Evolutionary conservation across 2,113 vertebrate species (phyloP).

Genomic region (Planiliza haematocheilus): DNA sequence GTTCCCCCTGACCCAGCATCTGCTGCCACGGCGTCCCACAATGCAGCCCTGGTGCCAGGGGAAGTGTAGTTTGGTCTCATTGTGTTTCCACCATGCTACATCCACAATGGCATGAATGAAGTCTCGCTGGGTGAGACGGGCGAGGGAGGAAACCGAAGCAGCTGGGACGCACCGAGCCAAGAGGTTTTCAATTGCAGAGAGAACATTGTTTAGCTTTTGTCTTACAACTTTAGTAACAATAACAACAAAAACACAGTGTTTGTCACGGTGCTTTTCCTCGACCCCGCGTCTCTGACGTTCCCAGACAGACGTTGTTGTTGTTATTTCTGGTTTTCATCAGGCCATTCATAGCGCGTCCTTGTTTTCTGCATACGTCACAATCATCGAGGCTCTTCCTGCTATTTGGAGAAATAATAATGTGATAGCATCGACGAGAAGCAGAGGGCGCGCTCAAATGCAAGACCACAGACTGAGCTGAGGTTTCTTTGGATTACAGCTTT

Average conservation of each 20-base stretch:
- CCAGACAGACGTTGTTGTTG: slow-evolving; percentile 30
- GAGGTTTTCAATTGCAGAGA: slow-evolving; percentile 45
- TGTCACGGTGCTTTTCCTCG: slow-evolving; percentile 51
- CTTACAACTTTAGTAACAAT: slow-evolving; percentile 57
- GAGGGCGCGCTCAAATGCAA: slow-evolving; percentile 21
- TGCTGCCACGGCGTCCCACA: slow-evolving; percentile 47
- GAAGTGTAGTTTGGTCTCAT: slow-evolving; percentile 64
- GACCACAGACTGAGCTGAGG: slow-evolving; percentile 31
- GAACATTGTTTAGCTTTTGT: slow-evolving; percentile 53
- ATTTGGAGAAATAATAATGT: slow-evolving; percentile 51
- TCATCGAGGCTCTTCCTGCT: slow-evolving; percentile 35
- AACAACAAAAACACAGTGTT: slow-evolving; percentile 43
- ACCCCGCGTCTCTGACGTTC: slow-evolving; percentile 30
- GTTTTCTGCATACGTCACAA: slow-evolving; percentile 34
- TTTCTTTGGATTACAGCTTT: slow-evolving; percentile 24
- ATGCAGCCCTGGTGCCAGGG: slow-evolving; percentile 56
- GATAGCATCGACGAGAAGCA: slow-evolving; percentile 49
- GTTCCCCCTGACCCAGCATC: slow-evolving; percentile 45
- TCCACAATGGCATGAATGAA: slow-evolving; percentile 75
- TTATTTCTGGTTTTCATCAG: slow-evolving; percentile 27
- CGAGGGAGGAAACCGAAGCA: slow-evolving; percentile 67
- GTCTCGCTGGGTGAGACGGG: slow-evolving; percentile 44
- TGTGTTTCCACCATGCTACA: slow-evolving; percentile 65
- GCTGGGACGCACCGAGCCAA: slow-evolving; percentile 50
- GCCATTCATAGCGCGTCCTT: slow-evolving; percentile 34